These are phyloP conservation scores for Phylloscopus trochilus DNA, from an alignment of 2,113 vertebrate species.

Conservation along the genomic window DNA sequence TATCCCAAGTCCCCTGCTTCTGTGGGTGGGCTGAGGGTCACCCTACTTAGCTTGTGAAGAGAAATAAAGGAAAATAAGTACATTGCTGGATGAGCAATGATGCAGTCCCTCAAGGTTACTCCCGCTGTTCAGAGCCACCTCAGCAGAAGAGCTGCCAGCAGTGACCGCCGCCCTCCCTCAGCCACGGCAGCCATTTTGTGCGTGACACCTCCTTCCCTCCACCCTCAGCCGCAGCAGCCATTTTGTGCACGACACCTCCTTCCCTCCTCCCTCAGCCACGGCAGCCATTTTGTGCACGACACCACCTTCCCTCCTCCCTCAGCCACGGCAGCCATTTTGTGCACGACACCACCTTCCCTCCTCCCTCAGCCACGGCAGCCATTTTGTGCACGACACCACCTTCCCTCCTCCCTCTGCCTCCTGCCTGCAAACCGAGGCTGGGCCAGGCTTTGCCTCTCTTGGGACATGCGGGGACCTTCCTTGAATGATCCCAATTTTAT, in stretches of 20 bases:
- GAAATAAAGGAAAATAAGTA: too few species aligned
- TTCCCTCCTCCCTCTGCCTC: not conserved
- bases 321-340: not conserved
- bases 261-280: not conserved
- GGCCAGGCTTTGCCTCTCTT: not conserved
- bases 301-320: not conserved
- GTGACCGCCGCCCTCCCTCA: not conserved
- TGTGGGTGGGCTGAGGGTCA: not conserved
- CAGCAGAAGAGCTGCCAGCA: rapidly evolving
- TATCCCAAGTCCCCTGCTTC: not conserved
- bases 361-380: not conserved
- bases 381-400: not conserved
- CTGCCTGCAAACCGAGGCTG: rapidly evolving
- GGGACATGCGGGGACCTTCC: not conserved
- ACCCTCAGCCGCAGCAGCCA: not conserved
- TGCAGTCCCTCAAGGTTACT: too few species aligned
- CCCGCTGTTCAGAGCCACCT: rapidly evolving
- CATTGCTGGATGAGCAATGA: not conserved
- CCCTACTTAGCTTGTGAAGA: not conserved
- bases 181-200: not conserved
- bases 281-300: too few species aligned
- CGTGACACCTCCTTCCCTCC: not conserved
- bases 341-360: too few species aligned
- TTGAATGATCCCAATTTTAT: not conserved
- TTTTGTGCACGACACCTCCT: too few species aligned